Evolutionary conservation across 1,140 invertebrate species (phyloP), one percentile per base, ranked within the genome.

Genomic region (Drosophila auraria): DNA sequence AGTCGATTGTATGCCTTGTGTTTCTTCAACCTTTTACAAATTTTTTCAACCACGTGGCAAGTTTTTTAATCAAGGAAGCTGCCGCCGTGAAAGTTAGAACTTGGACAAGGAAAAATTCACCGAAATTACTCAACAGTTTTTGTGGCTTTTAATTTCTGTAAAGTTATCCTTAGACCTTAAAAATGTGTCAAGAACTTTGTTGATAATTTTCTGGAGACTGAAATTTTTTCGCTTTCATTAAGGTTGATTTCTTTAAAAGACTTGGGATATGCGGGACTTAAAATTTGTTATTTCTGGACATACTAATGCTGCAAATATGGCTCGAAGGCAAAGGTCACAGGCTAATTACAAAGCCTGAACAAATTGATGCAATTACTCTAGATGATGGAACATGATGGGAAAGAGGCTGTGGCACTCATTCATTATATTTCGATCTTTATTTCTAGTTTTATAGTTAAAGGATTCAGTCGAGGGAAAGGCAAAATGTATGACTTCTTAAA

Each of bases 361-460:
- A 71, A 71, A 69, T 69, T 71, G 64, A 71, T 71, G 69, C 69
- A 71, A 71, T 71, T 71, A 69, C 33, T 70, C 51, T 20, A 25
- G 40, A 49, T 40, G 64, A 56, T 40, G 51, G 54, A 33, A 30
- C 49, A 36, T 23, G 20, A 38, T 38, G 50, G 30, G 20, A 8
- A 23, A 44, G 25, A 68, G 42, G 30, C 17, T 30, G 23, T 5
- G 15, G 30, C 59, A 61, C 59, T 50, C 4, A 9, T n/a, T n/a
- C n/a, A n/a, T n/a, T n/a, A 11, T 1, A 17, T 0, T 7, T 30
- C 6, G 12, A 5, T 1, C 1, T 33, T 6, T 14, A 9, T 14
- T 36, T 53, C 3, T 4, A 36, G 33, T 11, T 36, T 36, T 4
- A 36, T 3, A 36, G 11, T 27, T 27, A 4, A 12, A 4, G 23